These are phyloP conservation scores for Bucco capensis DNA, from an alignment of 2,113 vertebrate genomes.

Conservation along the genomic window DNA sequence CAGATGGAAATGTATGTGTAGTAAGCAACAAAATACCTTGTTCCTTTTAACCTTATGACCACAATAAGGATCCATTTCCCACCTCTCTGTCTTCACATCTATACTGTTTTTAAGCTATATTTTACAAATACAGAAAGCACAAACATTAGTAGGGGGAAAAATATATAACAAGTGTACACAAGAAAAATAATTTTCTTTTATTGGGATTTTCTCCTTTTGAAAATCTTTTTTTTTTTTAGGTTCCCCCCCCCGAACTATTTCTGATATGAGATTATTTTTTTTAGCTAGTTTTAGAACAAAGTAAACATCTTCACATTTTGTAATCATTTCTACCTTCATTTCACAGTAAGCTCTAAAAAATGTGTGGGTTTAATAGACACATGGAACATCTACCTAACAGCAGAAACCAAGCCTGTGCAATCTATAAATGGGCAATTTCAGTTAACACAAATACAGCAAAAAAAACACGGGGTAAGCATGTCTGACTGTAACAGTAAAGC, in stretches of 20 bases:
- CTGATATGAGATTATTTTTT: background rate
- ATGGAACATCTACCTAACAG: background rate
- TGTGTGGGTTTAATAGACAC: background rate
- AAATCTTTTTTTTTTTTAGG: background rate
- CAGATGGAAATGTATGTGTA: background rate
- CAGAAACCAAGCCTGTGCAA: background rate
- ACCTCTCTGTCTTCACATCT: background rate
- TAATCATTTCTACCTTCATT: background rate
- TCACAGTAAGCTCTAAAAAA: background rate
- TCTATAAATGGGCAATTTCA: background rate
- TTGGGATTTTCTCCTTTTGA: background rate
- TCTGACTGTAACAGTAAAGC: constrained; percentile 24
- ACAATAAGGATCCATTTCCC: background rate
- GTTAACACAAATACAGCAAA: background rate
- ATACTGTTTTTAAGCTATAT: background rate
- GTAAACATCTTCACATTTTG: background rate
- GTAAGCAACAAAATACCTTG: background rate
- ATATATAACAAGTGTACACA: background rate
- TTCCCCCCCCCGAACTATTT: background rate
- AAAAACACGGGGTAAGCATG: background rate
- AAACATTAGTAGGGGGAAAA: background rate
- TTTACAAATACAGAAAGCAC: background rate
- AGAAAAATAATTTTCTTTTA: background rate
- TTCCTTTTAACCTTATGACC: background rate
- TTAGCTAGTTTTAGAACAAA: background rate